Percentiles rank a stretch among this genome's conserved stretches.
These are phyloP conservation scores for Microctonus aethiopoides DNA, from an alignment of 2,888 invertebrate genomes.

Conservation along the genomic window DNA sequence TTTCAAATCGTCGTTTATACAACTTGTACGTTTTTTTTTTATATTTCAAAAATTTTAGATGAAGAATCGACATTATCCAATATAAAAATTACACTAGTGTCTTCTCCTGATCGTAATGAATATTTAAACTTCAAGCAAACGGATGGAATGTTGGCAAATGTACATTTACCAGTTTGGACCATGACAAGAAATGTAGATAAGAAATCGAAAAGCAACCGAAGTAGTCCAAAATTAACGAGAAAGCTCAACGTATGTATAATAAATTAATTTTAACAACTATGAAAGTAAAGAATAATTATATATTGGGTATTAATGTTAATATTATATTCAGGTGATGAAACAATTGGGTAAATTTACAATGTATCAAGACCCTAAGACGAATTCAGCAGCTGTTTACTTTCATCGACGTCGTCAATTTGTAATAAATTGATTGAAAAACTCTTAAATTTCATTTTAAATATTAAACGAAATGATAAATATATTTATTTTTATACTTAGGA, in stretches of 20 bases:
- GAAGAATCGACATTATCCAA: background rate
- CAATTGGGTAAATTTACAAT: background rate
- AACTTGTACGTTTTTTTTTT: background rate
- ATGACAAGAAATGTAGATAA: background rate
- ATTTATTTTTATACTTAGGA: background rate
- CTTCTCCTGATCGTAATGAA: background rate
- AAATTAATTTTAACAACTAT: background rate
- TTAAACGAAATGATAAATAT: background rate
- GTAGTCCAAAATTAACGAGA: background rate
- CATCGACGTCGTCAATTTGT: background rate
- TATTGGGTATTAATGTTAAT: background rate
- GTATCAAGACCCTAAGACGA: background rate
- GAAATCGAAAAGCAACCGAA: background rate
- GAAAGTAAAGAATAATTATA: background rate
- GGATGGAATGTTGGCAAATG: background rate
- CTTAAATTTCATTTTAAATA: background rate
- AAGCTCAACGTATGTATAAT: background rate
- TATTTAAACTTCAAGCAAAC: background rate
- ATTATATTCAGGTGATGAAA: background rate
- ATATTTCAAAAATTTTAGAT: background rate
- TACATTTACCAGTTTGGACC: background rate
- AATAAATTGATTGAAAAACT: background rate
- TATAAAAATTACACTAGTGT: background rate
- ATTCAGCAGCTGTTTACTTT: background rate
- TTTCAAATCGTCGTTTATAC: background rate